These are phyloP conservation scores for Ormia ochracea DNA, from an alignment of 2,888 invertebrate genomes.

Conservation along the genomic window DNA sequence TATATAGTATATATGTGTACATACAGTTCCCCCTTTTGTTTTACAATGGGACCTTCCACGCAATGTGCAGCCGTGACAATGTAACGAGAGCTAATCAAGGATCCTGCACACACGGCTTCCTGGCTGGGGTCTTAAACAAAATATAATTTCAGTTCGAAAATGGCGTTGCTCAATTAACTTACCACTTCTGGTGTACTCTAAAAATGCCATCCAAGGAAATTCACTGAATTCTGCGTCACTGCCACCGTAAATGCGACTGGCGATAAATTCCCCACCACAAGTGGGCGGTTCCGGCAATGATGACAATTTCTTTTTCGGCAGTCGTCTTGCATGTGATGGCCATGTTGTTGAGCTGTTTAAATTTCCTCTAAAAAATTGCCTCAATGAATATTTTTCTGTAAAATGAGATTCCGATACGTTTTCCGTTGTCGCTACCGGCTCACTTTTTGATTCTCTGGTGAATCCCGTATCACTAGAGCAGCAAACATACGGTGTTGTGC, in stretches of 20 bases:
- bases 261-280: slow-evolving; percentile 74
- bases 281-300: slow-evolving; percentile 69
- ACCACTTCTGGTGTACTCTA: slow-evolving; percentile 79
- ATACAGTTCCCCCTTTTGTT: slow-evolving; percentile 79
- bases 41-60: slow-evolving; percentile 78
- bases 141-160: background rate
- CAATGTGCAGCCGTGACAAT: slow-evolving; percentile 82
- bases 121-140: slow-evolving; percentile 19
- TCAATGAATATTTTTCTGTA: slow-evolving; percentile 12
- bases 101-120: slow-evolving; percentile 71
- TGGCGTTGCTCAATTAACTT: slow-evolving; percentile 22
- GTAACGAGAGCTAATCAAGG: slow-evolving; percentile 77
- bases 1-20: too few species aligned
- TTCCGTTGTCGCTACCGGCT: background rate
- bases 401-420: background rate
- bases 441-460: slow-evolving; percentile 43
- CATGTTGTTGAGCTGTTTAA: slow-evolving; percentile 15
- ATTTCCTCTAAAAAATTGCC: slow-evolving; percentile 23
- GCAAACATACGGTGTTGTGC: slow-evolving; percentile 71
- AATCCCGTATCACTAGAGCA: slow-evolving; percentile 72
- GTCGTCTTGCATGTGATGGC: background rate
- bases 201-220: slow-evolving; percentile 84
- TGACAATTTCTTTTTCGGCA: slow-evolving; percentile 7
- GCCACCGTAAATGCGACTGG: slow-evolving; percentile 82
- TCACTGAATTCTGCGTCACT: slow-evolving; percentile 80